These are phyloP conservation scores for Ernsta delagoae DNA, from an alignment of 2,888 invertebrate genomes.

Conservation along the genomic window DNA sequence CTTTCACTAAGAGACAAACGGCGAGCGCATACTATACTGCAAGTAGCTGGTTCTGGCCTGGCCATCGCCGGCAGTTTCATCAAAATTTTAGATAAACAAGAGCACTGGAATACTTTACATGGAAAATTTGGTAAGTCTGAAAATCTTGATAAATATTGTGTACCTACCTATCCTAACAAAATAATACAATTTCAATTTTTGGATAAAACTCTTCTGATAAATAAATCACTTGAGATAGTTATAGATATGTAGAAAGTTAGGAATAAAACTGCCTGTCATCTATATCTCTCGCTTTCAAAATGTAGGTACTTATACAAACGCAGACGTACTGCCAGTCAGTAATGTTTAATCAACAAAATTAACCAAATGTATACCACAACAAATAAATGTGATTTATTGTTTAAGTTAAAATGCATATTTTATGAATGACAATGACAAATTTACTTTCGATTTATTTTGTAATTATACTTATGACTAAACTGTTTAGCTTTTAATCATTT, in stretches of 20 bases:
- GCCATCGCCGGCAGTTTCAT: constrained; percentile 65
- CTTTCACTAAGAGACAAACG: constrained; percentile 63
- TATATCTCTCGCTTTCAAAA: too few relatives aligned
- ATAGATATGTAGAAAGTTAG: not conserved
- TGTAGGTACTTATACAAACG: not conserved
- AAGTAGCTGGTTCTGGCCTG: constrained; percentile 62
- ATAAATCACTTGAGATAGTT: not conserved
- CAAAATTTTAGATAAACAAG: constrained; percentile 53
- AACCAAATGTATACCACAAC: too few relatives aligned
- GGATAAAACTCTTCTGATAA: not conserved
- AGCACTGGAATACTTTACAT: constrained; percentile 60
- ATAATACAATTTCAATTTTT: not conserved
- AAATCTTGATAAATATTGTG: not conserved
- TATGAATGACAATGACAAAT: too few relatives aligned
- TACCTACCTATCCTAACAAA: not conserved
- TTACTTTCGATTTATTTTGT: too few relatives aligned
- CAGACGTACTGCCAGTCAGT: too few relatives aligned
- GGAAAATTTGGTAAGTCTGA: constrained; percentile 57
- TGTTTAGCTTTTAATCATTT: too few relatives aligned
- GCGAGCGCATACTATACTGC: constrained; percentile 66
- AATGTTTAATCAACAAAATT: too few relatives aligned
- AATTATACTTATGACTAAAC: too few relatives aligned
- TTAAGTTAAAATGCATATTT: too few relatives aligned
- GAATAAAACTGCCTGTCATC: too few relatives aligned
- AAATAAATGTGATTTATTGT: too few relatives aligned